Conservation (phyloP, 2,888 invertebrate species). For the Hirtodrosophila cameraria region DNA sequence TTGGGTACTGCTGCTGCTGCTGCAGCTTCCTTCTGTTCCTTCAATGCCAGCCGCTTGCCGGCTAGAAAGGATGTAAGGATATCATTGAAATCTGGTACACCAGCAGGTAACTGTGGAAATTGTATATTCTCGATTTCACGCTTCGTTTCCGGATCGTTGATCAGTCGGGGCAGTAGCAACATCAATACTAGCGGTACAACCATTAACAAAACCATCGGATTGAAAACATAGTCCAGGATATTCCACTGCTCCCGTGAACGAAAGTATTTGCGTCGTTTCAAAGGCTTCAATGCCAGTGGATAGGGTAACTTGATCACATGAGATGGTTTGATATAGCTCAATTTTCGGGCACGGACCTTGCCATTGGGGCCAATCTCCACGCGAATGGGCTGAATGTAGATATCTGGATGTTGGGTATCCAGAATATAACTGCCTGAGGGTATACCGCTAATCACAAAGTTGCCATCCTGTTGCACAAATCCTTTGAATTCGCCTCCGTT, state of each 20-base stretch:
- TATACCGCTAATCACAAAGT: conserved; percentile 93
- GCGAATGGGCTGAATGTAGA: conserved; percentile 93
- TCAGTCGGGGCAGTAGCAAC: conserved; percentile 96
- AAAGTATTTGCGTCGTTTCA: conserved; percentile 92
- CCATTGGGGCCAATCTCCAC: conserved; percentile 98
- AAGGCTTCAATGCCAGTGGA: conserved; percentile 93
- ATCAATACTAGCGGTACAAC: conserved; percentile 94
- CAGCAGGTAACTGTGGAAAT: conserved; percentile 87
- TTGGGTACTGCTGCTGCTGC: conserved; percentile 54
- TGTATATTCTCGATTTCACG: conserved; percentile 96
- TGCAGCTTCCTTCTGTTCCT: conserved; percentile 66
- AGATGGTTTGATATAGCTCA: conserved; percentile 95
- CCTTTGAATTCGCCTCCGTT: conserved; percentile 95
- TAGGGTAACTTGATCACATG: conserved; percentile 95
- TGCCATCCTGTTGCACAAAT: conserved; percentile 94
- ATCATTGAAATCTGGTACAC: conserved; percentile 97
- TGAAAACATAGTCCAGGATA: conserved; percentile 96
- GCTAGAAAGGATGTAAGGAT: conserved; percentile 94
- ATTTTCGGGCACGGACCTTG: conserved; percentile 95
- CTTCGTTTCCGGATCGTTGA: conserved; percentile 98
- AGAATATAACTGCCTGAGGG: conserved; percentile 96
- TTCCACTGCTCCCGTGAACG: conserved; percentile 96
- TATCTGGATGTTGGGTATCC: conserved; percentile 95
- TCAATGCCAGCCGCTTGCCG: conserved; percentile 85
- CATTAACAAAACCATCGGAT: conserved; percentile 99